Base-by-base conservation (phyloP, 2,888 invertebrate genomes). In the Antheraea assamensis region DNA sequence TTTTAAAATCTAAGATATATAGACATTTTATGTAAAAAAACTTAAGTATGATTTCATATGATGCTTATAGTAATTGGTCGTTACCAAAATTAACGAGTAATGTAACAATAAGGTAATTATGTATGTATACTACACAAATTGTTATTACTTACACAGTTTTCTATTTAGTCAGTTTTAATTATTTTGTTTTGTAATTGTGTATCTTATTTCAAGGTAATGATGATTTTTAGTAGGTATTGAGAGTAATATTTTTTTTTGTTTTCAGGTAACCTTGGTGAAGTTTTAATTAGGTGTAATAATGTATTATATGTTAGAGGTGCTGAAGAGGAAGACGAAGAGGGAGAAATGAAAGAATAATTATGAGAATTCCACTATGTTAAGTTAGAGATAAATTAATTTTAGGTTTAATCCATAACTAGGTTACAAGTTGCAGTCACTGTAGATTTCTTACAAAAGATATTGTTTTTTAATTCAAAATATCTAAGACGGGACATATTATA, bases 301-400 rank as follows among this genome's bases (percentile, higher is more conserved):
- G 98, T 99, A 0, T 94, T 99, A 76, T 99, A 99, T 87, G 98
- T 99, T 73, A 95, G 98, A 91, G 99, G 99, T 0, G 97, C 98
- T 0, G 99, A 99, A 80, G 99, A 99, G 85, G 99, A 99, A 85
- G 99, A 99, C 82, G 99, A 99, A 93, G 99, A 99, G 90, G 98
- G 98, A 13, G 99, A 99, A 95, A 99, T 98, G 97, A 98, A 96
- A 85, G 98, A 98, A 92, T 98, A 95, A 27, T 30, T 15, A 30
- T 30, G 30, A 4, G 17, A 13, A 64, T 58, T 58, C 58, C 61
- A 30, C 17, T 64, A 30, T 64, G 17, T 64, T 30, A 64, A 64
- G 30, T 64, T 64, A 64, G 30, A 15, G 17, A 64, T 30, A 17
- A 64, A 64, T 64, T 64, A 64, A 58, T 64, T 0, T 64, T 27